Percentiles rank a stretch among this genome's conserved stretches.
Conservation (phyloP, 1,140 invertebrate species). For the Colletes gigas region DNA sequence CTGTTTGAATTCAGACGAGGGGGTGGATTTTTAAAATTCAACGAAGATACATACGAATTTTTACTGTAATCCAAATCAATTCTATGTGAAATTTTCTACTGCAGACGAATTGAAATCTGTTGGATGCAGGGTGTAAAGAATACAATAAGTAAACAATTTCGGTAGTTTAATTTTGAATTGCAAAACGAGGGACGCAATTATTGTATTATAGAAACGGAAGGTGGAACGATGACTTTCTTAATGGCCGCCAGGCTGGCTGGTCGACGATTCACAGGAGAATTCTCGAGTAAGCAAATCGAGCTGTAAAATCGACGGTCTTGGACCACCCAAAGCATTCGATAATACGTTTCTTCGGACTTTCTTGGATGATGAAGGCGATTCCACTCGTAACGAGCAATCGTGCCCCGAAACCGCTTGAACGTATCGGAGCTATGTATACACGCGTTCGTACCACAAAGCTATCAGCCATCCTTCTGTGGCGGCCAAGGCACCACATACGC, state of each 20-base stretch:
- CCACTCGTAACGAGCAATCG: conserved; percentile 58
- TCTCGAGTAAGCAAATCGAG: conserved; percentile 51
- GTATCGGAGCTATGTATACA: conserved; percentile 9
- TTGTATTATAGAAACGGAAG: background rate
- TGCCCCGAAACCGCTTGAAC: conserved; percentile 30
- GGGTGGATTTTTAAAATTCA: no score
- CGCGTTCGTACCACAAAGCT: background rate
- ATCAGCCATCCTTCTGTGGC: background rate
- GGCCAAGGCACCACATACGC: no score
- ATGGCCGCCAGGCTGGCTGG: conserved; percentile 3
- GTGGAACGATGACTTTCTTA: conserved; percentile 12
- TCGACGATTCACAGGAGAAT: conserved; percentile 6
- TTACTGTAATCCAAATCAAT: no score
- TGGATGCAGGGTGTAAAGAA: no score
- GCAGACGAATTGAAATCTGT: no score
- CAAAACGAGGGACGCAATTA: background rate
- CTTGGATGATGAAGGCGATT: conserved; percentile 69
- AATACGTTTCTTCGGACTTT: conserved; percentile 66
- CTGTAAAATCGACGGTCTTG: conserved; percentile 64
- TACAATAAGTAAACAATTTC: no score
- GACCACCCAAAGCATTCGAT: conserved; percentile 67
- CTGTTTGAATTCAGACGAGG: background rate
- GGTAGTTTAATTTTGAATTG: no score
- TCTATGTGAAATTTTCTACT: no score
- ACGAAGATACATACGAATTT: no score